Evolutionary conservation across 2,888 invertebrate species (phyloP).

Genomic region (Biston stratarius): DNA sequence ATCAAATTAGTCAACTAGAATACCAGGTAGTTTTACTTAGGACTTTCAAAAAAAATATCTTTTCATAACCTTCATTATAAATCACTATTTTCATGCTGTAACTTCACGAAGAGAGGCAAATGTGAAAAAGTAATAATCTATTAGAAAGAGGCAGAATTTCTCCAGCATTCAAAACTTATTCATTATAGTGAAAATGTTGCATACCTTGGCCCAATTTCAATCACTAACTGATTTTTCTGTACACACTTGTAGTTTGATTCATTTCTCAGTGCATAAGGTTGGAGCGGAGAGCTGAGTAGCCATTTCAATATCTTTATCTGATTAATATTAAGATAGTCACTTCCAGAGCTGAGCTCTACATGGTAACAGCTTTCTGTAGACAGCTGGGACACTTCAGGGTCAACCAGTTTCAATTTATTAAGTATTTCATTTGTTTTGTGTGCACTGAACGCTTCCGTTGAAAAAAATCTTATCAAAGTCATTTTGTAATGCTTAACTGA

Average conservation of each 20-base stretch:
- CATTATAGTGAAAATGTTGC: neutral
- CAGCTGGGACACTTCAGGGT: constrained; percentile 79
- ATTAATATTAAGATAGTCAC: constrained; percentile 82
- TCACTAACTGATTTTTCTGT: constrained; percentile 77
- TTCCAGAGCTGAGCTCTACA: constrained; percentile 87
- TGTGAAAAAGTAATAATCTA: neutral
- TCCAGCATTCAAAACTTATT: neutral
- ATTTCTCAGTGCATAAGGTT: constrained; percentile 86
- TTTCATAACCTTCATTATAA: too few species aligned
- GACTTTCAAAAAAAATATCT: too few species aligned
- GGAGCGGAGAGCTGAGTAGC: constrained; percentile 91
- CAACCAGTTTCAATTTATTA: constrained; percentile 80
- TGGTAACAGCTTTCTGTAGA: constrained; percentile 94
- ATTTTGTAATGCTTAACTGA: constrained; percentile 60
- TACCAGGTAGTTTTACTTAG: too few species aligned
- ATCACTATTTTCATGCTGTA: too few species aligned
- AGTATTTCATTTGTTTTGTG: constrained; percentile 87
- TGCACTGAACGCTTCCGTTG: constrained; percentile 86
- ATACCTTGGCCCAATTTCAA: constrained; percentile 96
- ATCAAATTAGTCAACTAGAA: too few species aligned
- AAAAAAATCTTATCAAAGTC: constrained; percentile 88
- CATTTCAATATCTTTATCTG: constrained; percentile 90
- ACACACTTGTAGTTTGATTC: constrained; percentile 79
- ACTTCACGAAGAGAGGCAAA: too few species aligned
- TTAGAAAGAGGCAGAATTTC: neutral